These are phyloP conservation scores for Paraplagusia blochii DNA, from an alignment of 2,113 vertebrate genomes.

Conservation along the genomic window DNA sequence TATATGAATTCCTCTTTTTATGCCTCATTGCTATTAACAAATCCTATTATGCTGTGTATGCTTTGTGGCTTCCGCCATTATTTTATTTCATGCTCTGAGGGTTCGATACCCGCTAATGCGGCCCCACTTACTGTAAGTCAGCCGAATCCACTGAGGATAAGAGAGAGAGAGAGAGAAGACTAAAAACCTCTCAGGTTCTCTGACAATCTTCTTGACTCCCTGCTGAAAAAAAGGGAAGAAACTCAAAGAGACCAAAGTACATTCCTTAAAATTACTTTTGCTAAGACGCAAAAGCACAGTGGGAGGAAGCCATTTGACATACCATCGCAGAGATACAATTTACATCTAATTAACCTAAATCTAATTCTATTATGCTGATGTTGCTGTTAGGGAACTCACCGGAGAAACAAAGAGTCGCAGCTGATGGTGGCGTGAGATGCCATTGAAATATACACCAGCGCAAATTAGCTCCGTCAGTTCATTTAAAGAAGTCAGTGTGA, in stretches of 20 bases:
- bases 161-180: slow-evolving; percentile 12
- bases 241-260: slow-evolving; percentile 24
- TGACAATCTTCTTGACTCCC: slow-evolving; percentile 24
- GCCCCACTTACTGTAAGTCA: slow-evolving; percentile 50
- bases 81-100: slow-evolving; percentile 63
- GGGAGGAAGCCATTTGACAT: slow-evolving; percentile 16
- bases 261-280: slow-evolving; percentile 39
- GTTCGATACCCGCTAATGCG: slow-evolving; percentile 40
- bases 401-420: slow-evolving; percentile 4
- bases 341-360: slow-evolving; percentile 30
- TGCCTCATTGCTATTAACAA: slow-evolving; percentile 68
- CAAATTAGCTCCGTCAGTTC: not conserved
- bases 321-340: slow-evolving; percentile 15
- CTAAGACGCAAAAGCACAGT: slow-evolving; percentile 23
- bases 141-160: slow-evolving; percentile 34
- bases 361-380: slow-evolving; percentile 14
- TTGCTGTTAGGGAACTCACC: slow-evolving; percentile 26
- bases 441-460: not conserved
- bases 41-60: slow-evolving; percentile 60
- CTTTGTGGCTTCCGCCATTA: slow-evolving; percentile 33
- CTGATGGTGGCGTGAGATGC: slow-evolving; percentile 11
- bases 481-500: not conserved
- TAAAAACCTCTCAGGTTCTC: slow-evolving; percentile 35
- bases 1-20: slow-evolving; percentile 61
- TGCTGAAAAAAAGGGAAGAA: slow-evolving; percentile 8